Conservation (phyloP, 2,797 vertebrate species). For the Dicrostonyx torquatus region DNA sequence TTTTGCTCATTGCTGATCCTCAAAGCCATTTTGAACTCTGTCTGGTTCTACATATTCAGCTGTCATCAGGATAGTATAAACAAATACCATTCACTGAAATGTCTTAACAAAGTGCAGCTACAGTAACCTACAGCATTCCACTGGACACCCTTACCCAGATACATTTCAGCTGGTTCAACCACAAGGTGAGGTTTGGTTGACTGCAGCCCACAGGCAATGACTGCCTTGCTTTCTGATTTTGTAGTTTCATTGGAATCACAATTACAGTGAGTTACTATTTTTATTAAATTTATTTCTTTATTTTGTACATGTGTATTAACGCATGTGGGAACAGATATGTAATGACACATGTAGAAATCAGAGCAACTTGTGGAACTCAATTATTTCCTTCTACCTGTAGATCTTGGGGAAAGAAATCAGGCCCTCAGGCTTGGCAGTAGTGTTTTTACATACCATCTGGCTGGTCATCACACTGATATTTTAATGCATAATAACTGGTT, state of each 20-base stretch:
- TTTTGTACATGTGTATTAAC: not conserved
- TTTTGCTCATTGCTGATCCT: conserved; percentile 1
- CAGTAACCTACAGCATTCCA: not conserved
- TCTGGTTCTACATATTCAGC: conserved; percentile 21
- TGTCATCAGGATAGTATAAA: not conserved
- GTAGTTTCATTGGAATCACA: not conserved
- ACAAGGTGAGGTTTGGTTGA: not conserved
- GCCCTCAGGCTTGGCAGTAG: not conserved
- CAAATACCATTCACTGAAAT: conserved; percentile 6
- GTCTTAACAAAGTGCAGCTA: conserved; percentile 14
- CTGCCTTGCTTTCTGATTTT: not conserved
- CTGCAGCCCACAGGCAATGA: not conserved
- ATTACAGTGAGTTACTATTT: not conserved
- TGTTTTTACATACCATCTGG: not conserved
- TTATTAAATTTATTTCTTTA: not conserved
- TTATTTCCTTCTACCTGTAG: not conserved
- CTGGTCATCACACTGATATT: not conserved
- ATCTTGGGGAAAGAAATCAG: not conserved
- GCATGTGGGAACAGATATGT: not conserved
- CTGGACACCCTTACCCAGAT: not conserved
- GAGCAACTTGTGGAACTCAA: not conserved
- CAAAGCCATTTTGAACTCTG: conserved; percentile 22
- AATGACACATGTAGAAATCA: not conserved
- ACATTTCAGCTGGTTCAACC: not conserved
- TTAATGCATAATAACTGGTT: not conserved